These are phyloP conservation scores for Ardeotis arabs DNA, from an alignment of 2,113 vertebrate genomes.

Conservation along the genomic window DNA sequence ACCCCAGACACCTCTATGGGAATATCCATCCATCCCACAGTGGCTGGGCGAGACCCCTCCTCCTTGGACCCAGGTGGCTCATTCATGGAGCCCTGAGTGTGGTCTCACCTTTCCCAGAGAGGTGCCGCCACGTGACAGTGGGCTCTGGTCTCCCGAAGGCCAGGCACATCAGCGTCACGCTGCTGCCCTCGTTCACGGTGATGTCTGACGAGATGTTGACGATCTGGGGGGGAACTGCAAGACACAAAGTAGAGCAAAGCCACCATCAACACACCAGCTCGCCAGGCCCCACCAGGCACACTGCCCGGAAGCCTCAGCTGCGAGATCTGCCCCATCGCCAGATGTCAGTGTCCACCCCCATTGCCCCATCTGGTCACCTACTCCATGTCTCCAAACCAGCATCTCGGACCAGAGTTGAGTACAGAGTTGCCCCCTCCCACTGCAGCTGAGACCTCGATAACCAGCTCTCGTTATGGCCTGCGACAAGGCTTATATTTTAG, in stretches of 20 bases:
- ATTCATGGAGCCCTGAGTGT: fast-evolving
- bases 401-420: fast-evolving
- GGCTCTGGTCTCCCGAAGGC: conserved; percentile 94
- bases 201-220: conserved; percentile 92
- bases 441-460: conserved; percentile 29
- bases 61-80: fast-evolving
- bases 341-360: fast-evolving
- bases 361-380: fast-evolving
- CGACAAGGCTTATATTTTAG: conserved; percentile 76
- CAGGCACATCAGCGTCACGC: conserved; percentile 90
- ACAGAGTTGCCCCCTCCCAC: fast-evolving
- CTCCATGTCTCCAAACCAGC: fast-evolving
- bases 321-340: fast-evolving
- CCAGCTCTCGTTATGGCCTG: conserved; percentile 63
- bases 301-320: fast-evolving
- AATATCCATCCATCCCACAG: fast-evolving
- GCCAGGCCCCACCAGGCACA: fast-evolving
- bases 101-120: conserved; percentile 86
- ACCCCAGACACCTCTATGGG: fast-evolving
- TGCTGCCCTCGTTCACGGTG: conserved; percentile 95
- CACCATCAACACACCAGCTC: background rate
- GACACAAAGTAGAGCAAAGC: background rate
- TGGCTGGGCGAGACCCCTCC: fast-evolving
- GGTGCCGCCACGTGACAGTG: conserved; percentile 91
- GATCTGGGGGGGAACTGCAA: conserved; percentile 92